Conservation (phyloP, 1,140 invertebrate species). For the Euwallacea similis region DNA sequence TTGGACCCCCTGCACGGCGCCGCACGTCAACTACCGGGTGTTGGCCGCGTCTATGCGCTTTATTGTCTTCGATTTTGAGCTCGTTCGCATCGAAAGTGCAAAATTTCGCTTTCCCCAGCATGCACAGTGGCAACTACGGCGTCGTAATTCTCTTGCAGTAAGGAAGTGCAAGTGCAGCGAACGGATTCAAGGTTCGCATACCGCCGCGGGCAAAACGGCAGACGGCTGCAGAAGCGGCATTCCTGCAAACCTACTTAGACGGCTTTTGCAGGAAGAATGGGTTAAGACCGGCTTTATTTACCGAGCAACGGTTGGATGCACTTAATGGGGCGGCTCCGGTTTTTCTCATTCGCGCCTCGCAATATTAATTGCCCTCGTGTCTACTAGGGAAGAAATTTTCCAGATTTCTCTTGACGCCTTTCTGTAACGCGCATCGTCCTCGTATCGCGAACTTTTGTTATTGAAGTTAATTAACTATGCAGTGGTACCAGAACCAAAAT, state of each 20-base stretch:
- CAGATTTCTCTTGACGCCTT: background rate
- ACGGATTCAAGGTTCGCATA: conserved; percentile 50
- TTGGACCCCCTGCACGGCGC: no score
- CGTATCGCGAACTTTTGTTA: no score
- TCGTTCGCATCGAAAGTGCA: no score
- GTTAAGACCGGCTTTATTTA: conserved; percentile 30
- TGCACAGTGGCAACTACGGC: background rate
- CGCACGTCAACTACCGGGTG: no score
- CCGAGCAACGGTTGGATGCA: conserved; percentile 6
- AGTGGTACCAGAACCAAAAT: no score
- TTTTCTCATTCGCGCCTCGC: background rate
- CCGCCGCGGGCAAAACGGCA: conserved; percentile 32
- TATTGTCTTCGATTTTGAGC: no score
- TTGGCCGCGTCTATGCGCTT: no score
- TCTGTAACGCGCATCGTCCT: no score
- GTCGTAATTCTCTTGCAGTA: conserved; percentile 7
- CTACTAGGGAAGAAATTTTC: background rate
- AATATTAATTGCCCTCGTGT: background rate
- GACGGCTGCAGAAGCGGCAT: conserved; percentile 32
- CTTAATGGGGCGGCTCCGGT: background rate
- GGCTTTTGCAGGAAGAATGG: conserved; percentile 38
- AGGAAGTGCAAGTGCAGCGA: conserved; percentile 55
- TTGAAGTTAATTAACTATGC: no score
- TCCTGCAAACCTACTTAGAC: conserved; percentile 39
- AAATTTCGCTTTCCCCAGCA: background rate